Conservation (phyloP, 2,113 vertebrate genomes). For the Cyprinodon tularosa region DNA sequence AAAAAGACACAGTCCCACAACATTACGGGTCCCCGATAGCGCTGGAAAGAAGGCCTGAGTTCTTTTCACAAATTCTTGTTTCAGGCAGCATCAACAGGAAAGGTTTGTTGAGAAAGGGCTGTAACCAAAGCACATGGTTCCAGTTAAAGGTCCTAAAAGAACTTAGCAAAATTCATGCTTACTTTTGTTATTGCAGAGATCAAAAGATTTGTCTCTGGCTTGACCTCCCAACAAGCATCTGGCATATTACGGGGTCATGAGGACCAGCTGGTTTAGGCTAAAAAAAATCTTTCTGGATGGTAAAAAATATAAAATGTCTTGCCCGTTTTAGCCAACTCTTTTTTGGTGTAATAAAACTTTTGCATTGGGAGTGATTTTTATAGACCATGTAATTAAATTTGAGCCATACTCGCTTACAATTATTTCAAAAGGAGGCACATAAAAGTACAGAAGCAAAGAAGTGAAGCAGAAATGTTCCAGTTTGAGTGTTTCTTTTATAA, state of each 20-base stretch:
- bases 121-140: neutral
- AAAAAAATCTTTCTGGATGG: neutral
- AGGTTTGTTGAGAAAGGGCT: no score
- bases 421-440: conserved; percentile 13
- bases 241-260: no score
- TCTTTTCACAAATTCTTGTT: no score
- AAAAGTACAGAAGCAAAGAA: neutral
- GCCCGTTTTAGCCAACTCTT: neutral
- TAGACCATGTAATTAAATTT: no score
- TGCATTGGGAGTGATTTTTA: no score
- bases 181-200: neutral
- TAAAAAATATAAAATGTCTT: neutral
- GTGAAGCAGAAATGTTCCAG: conserved; percentile 1
- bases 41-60: no score
- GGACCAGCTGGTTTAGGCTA: neutral
- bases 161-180: neutral
- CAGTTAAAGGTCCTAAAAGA: neutral
- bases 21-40: neutral
- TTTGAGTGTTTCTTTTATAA: conserved; percentile 5
- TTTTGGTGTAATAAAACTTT: neutral
- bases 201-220: no score
- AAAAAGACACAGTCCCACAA: neutral
- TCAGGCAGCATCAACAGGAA: no score
- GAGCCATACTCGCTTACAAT: neutral
- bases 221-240: no score